phyloP scores from a whole-genome alignment of 37 sponge, comb jelly and placozoan species.

The Ianthella basta region DNA sequence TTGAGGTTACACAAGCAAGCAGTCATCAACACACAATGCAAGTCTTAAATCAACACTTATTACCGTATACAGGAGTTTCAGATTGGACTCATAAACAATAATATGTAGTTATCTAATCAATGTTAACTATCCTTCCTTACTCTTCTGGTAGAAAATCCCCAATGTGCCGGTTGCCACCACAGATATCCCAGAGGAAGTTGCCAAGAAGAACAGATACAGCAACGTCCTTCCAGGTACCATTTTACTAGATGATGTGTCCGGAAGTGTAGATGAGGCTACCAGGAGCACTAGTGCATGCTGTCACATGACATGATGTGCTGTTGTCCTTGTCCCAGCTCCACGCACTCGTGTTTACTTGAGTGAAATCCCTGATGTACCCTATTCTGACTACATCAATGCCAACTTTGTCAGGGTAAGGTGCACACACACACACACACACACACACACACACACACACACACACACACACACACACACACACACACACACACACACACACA shows the following conservation, averaged over 20 bases:
- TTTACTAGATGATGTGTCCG: too few relatives aligned
- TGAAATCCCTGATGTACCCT: conserved; percentile 13
- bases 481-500: too few relatives aligned
- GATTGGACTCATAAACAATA: too few relatives aligned
- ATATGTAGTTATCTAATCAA: too few relatives aligned
- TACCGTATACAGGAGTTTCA: too few relatives aligned
- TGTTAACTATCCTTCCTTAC: too few relatives aligned
- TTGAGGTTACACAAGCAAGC: too few relatives aligned
- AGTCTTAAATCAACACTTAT: too few relatives aligned
- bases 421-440: not conserved
- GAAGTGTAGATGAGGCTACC: too few relatives aligned
- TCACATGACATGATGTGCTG: not conserved
- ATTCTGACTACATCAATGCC: conserved; percentile 70
- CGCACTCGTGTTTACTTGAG: conserved; percentile 33
- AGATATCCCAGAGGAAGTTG: conserved; percentile 74
- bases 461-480: not conserved
- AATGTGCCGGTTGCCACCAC: conserved; percentile 26
- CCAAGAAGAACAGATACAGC: conserved; percentile 87
- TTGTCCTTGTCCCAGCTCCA: not conserved
- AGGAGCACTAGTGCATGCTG: not conserved
- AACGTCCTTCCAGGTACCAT: conserved; percentile 77
- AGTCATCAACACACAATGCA: too few relatives aligned
- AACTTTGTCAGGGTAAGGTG: conserved; percentile 49
- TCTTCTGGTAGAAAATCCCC: conserved; percentile 70
- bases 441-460: not conserved